Evolutionary conservation across 1,140 invertebrate genomes (phyloP).

Genomic region (Scaptomyza pallida): DNA sequence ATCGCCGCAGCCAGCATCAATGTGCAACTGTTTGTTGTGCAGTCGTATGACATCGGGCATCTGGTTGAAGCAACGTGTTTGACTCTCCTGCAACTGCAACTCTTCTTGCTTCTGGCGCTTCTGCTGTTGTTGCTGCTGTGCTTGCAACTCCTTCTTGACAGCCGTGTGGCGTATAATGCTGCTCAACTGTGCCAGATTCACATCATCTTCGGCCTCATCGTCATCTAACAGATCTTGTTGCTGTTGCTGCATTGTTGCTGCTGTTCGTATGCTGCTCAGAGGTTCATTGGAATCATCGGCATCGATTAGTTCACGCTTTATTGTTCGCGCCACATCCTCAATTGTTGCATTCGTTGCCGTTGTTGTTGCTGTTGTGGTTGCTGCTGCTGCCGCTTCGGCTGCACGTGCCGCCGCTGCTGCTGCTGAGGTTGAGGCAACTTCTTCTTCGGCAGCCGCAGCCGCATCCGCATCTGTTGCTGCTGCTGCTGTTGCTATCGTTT

Average conservation of each 20-base stretch:
- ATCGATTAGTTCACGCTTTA: conserved; percentile 82
- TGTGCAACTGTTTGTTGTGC: conserved; percentile 61
- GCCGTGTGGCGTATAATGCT: conserved; percentile 76
- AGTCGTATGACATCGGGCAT: conserved; percentile 76
- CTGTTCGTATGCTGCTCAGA: conserved; percentile 72
- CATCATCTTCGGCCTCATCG: conserved; percentile 78
- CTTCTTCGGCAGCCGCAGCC: conserved; percentile 31
- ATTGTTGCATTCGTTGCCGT: conserved; percentile 13
- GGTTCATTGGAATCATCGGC: conserved; percentile 81
- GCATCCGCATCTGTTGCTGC: conserved; percentile 55
- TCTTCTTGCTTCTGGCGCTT: conserved; percentile 44
- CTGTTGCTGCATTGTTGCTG: conserved; percentile 41
- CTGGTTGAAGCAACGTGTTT: conserved; percentile 58
- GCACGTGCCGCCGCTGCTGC: conserved; percentile 59
- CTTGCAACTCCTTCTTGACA: conserved; percentile 70
- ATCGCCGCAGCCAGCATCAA: conserved; percentile 37
- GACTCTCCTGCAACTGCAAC: conserved; percentile 42
- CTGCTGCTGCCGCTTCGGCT: conserved; percentile 41
- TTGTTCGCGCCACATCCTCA: conserved; percentile 67
- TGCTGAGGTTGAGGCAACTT: conserved; percentile 65
- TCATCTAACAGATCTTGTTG: conserved; percentile 48
- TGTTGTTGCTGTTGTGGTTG: conserved; percentile 11
- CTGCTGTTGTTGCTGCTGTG: conserved; percentile 60
- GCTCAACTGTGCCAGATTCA: conserved; percentile 81
- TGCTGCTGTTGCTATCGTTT: conserved; percentile 38